A percentile compares a stretch with the other conserved stretches of the same genome.
These are phyloP conservation scores for Cheilosia grossa DNA, from an alignment of 2,888 invertebrate genomes.

Conservation along the genomic window DNA sequence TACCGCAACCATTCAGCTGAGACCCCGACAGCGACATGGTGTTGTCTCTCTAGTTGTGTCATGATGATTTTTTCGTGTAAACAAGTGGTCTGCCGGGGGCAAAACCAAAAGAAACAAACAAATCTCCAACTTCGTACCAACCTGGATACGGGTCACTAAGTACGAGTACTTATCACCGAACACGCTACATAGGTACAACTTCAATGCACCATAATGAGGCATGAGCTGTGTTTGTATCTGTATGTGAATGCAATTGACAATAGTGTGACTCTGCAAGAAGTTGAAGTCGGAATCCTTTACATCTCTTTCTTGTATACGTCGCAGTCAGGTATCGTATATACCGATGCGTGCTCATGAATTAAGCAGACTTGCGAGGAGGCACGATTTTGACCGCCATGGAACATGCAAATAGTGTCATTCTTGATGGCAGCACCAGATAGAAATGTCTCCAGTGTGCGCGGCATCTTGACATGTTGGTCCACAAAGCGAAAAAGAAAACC, in stretches of 20 bases:
- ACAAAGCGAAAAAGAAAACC: constrained; percentile 19
- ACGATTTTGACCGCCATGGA: constrained; percentile 72
- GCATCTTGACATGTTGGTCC: constrained; percentile 51
- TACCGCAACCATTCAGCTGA: constrained; percentile 46
- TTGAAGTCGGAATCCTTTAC: constrained; percentile 25
- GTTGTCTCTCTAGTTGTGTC: constrained; percentile 49
- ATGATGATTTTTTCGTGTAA: constrained; percentile 43
- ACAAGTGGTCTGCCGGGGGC: constrained; percentile 42
- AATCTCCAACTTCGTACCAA: background rate
- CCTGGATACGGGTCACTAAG: constrained; percentile 52
- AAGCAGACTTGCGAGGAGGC: background rate
- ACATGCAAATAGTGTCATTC: constrained; percentile 73
- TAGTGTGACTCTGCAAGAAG: constrained; percentile 34
- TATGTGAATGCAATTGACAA: constrained; percentile 41
- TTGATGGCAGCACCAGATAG: constrained; percentile 64
- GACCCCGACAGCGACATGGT: constrained; percentile 20
- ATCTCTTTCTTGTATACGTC: background rate
- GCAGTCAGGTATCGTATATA: background rate
- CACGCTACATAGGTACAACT: constrained; percentile 5
- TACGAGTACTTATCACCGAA: constrained; percentile 20
- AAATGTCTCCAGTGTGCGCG: constrained; percentile 53
- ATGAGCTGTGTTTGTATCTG: constrained; percentile 9
- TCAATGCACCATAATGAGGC: constrained; percentile 52
- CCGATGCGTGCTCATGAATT: constrained; percentile 48
- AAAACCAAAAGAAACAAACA: background rate